phyloP scores from a whole-genome alignment of 2,797 vertebrate genomes.

The Manis pentadactyla region DNA sequence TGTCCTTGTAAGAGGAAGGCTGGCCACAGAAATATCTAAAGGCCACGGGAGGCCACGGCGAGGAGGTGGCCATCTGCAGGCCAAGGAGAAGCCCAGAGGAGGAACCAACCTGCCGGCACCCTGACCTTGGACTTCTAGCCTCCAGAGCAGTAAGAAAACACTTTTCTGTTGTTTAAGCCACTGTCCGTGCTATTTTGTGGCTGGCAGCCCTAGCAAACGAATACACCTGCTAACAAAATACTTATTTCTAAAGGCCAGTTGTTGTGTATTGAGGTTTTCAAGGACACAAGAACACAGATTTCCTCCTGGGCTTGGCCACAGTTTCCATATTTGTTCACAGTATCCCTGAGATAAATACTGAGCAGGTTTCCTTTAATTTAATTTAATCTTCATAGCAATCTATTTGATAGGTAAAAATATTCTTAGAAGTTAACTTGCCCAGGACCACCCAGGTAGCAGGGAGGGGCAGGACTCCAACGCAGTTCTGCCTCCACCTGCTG shows the following conservation, averaged over 20 bases:
- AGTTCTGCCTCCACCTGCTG: neutral
- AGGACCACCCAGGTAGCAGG: neutral
- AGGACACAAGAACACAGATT: neutral
- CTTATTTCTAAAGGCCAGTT: neutral
- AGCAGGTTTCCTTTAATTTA: neutral
- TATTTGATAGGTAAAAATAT: neutral
- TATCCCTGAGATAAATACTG: neutral
- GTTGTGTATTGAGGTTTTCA: neutral
- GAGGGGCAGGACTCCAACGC: neutral
- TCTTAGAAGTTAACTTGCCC: neutral
- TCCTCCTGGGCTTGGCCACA: neutral
- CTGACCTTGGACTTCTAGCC: neutral
- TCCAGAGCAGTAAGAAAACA: neutral
- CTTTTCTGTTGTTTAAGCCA: neutral
- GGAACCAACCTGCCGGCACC: rapidly evolving
- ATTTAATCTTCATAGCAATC: neutral
- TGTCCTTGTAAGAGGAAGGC: neutral
- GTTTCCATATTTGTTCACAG: neutral
- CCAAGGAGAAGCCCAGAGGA: neutral
- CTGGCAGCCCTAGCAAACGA: neutral
- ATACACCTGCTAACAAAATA: neutral
- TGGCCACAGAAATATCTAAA: neutral
- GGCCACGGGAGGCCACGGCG: rapidly evolving
- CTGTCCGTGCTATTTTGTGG: neutral
- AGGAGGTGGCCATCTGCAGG: neutral